phyloP scores from a whole-genome alignment of 2,797 vertebrate genomes.

The Gallinago solitaria region DNA sequence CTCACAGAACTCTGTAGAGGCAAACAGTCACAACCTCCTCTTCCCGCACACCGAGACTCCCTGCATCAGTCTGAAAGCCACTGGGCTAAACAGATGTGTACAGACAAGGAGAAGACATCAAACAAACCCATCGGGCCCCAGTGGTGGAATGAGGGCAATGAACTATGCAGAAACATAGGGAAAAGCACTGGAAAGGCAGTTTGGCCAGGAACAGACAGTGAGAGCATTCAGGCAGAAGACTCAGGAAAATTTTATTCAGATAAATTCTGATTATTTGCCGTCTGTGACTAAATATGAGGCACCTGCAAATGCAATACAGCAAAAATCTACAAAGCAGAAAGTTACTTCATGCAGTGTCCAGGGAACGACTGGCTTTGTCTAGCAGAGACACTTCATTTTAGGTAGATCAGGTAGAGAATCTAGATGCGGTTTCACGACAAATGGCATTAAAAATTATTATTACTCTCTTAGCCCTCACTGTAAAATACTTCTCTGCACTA shows the following conservation, averaged over 20 bases:
- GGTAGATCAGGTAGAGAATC: neutral
- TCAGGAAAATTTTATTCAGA: slow-evolving; percentile 63
- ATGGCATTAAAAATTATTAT: neutral
- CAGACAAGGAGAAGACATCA: neutral
- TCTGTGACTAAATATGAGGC: slow-evolving; percentile 23
- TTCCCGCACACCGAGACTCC: neutral
- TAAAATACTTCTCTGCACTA: slow-evolving; percentile 7
- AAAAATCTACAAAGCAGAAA: slow-evolving; percentile 61
- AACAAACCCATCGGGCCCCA: neutral
- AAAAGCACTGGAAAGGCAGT: slow-evolving; percentile 56
- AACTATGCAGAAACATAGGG: slow-evolving; percentile 21
- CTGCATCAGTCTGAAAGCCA: neutral
- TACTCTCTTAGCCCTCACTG: neutral
- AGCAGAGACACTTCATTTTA: neutral
- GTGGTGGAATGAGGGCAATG: slow-evolving; percentile 41
- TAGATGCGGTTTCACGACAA: neutral
- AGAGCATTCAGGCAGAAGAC: slow-evolving; percentile 21
- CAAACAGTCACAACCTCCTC: neutral
- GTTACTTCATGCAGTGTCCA: neutral
- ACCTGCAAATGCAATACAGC: slow-evolving; percentile 66
- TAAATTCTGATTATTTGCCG: slow-evolving; percentile 40
- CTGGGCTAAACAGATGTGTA: neutral
- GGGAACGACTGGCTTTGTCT: neutral
- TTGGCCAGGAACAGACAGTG: slow-evolving; percentile 28
- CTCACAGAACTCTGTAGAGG: neutral